A percentile compares a stretch with the other conserved stretches of the same genome.
Evolutionary conservation across 2,888 invertebrate genomes (phyloP).

Genomic region (Diogma glabrata): DNA sequence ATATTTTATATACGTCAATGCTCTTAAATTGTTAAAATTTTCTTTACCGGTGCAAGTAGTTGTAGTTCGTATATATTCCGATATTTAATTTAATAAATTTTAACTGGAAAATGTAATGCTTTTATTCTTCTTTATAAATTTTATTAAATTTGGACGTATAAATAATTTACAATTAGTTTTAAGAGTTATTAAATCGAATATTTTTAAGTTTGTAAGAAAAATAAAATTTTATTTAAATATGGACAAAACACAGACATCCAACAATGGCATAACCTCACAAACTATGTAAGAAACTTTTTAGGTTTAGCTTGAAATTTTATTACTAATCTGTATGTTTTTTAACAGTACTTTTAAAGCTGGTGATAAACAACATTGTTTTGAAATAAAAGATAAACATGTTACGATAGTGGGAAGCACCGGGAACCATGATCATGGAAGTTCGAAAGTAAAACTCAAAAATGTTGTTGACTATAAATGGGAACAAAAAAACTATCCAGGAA

Average conservation of each 20-base stretch:
- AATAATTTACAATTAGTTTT: too few relatives aligned
- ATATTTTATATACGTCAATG: too few relatives aligned
- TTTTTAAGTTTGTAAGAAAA: constrained; percentile 2
- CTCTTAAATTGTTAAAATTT: too few relatives aligned
- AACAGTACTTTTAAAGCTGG: constrained; percentile 28
- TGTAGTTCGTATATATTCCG: too few relatives aligned
- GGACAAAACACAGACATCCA: not conserved
- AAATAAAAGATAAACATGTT: constrained; percentile 36
- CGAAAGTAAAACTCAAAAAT: constrained; percentile 80
- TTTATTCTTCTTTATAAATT: not conserved
- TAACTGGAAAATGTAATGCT: constrained; percentile 9
- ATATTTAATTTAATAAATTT: too few relatives aligned
- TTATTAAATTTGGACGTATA: not conserved
- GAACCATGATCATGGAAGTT: constrained; percentile 68
- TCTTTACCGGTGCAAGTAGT: too few relatives aligned
- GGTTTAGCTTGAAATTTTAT: not conserved
- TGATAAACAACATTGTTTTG: constrained; percentile 30
- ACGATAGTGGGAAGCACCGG: constrained; percentile 62
- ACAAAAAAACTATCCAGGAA: constrained; percentile 72
- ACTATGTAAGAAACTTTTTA: not conserved
- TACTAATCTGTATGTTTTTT: not conserved
- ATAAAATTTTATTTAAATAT: constrained; percentile 1
- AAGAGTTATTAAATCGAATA: too few relatives aligned
- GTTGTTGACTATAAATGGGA: constrained; percentile 93
- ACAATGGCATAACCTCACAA: constrained; percentile 9